Evolutionary conservation across 2,888 invertebrate genomes (phyloP).

Genomic region (Bruchidius siliquastri): DNA sequence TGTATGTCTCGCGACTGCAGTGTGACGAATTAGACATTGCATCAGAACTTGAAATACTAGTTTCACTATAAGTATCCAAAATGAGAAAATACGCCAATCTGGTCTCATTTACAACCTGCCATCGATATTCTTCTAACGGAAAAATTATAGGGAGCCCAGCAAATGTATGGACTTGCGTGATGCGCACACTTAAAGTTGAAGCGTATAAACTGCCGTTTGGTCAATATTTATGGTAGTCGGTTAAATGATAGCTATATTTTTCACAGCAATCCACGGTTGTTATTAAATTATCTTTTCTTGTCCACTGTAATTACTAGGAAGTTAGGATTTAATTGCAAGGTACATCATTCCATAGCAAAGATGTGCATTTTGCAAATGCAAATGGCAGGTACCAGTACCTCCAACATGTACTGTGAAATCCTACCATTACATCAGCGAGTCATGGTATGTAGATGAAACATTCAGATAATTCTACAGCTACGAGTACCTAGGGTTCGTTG

Average conservation of each 20-base stretch:
- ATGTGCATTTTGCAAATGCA: not conserved
- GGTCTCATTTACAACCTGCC: not conserved
- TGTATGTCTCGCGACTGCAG: too few relatives aligned
- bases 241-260: not conserved
- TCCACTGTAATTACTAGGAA: not conserved
- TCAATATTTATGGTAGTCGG: not conserved
- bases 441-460: not conserved
- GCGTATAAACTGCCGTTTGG: not conserved
- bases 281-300: not conserved
- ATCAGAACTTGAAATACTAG: not conserved
- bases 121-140: not conserved
- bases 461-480: not conserved
- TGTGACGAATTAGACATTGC: not conserved
- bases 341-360: not conserved
- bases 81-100: not conserved
- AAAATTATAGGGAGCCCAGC: not conserved
- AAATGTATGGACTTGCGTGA: not conserved
- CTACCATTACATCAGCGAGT: not conserved
- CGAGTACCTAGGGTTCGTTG: not conserved
- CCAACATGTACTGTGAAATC: not conserved
- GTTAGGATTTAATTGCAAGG: not conserved
- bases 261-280: not conserved
- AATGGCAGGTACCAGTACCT: not conserved
- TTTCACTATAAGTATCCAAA: not conserved
- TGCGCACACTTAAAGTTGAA: not conserved